Percentiles rank a stretch among this genome's conserved stretches.
These are phyloP conservation scores for Limnothrissa miodon DNA, from an alignment of 2,113 vertebrate genomes.

Conservation along the genomic window DNA sequence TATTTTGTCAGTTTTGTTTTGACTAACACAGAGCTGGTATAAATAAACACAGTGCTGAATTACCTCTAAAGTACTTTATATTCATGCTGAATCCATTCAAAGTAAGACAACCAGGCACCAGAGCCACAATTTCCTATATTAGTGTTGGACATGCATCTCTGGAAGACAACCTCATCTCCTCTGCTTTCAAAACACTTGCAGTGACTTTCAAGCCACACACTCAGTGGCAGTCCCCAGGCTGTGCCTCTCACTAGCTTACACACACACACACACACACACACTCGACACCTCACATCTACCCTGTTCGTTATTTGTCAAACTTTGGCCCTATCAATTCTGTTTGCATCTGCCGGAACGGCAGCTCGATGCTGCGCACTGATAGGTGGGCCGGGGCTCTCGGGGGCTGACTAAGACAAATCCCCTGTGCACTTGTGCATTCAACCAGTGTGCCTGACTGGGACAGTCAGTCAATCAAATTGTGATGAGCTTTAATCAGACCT, in stretches of 20 bases:
- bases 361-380: background rate
- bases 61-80: background rate
- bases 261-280: background rate
- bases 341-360: background rate
- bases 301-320: constrained; percentile 31
- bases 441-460: constrained; percentile 33
- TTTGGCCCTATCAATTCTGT: constrained; percentile 31
- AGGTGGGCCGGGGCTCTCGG: constrained; percentile 11
- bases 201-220: background rate
- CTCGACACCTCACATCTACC: constrained; percentile 19
- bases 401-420: constrained; percentile 43
- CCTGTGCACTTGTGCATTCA: constrained; percentile 41
- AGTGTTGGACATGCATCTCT: background rate
- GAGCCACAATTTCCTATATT: background rate
- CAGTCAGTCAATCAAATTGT: constrained; percentile 70
- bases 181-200: background rate
- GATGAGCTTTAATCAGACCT: constrained; percentile 69
- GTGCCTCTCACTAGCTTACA: background rate
- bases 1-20: background rate
- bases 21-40: background rate
- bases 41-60: background rate
- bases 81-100: background rate
- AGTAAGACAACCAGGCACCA: background rate
- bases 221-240: background rate
- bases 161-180: background rate